Percentiles rank a stretch among this genome's conserved stretches.
These are phyloP conservation scores for Bilobella aurantiaca DNA, from an alignment of 1,140 invertebrate species.

Conservation along the genomic window DNA sequence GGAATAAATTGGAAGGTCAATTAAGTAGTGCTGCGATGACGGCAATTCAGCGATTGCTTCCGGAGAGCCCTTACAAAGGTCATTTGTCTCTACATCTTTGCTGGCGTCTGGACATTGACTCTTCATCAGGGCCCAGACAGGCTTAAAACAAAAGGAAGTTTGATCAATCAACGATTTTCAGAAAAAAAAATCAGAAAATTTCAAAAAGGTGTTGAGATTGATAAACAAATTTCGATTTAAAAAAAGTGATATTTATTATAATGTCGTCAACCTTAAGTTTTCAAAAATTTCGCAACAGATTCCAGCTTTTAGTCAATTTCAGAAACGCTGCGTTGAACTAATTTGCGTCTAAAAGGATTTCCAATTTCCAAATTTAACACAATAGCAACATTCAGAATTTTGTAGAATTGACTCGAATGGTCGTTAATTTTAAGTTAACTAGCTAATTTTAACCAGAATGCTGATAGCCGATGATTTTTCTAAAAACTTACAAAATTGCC, in stretches of 20 bases:
- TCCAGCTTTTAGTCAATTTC: not conserved
- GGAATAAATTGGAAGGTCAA: constrained; percentile 27
- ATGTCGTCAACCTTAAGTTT: too few relatives aligned
- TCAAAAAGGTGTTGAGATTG: not conserved
- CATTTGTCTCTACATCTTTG: not conserved
- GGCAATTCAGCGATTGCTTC: not conserved
- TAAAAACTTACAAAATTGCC: too few relatives aligned
- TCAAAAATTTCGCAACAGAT: too few relatives aligned
- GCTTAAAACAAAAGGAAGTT: constrained; percentile 8
- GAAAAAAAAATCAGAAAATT: constrained; percentile 1
- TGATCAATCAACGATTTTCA: not conserved
- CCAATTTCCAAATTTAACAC: not conserved
- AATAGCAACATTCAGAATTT: not conserved
- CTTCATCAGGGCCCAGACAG: constrained; percentile 18
- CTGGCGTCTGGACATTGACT: constrained; percentile 15
- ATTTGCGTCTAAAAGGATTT: not conserved
- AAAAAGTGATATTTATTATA: too few relatives aligned
- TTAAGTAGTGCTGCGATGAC: constrained; percentile 2
- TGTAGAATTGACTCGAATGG: too few relatives aligned
- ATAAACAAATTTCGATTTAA: too few relatives aligned
- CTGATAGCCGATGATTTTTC: too few relatives aligned
- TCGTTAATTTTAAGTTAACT: too few relatives aligned
- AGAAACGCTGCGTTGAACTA: not conserved
- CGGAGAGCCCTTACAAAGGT: constrained; percentile 13
- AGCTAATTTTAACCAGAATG: too few relatives aligned